Base-by-base conservation (phyloP, 2,797 vertebrate genomes). In the Sebastes trivittatus region DNA sequence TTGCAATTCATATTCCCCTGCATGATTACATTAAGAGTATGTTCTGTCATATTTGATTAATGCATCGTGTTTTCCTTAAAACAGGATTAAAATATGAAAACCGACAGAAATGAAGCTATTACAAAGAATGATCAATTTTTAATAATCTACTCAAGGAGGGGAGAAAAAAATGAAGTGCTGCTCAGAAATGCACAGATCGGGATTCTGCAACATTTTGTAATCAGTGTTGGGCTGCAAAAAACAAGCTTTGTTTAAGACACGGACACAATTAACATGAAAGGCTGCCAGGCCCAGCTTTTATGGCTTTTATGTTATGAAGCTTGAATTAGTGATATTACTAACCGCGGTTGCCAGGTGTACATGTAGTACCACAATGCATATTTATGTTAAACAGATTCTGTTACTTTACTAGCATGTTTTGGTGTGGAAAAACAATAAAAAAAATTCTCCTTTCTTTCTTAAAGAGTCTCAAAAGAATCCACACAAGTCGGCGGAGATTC, bases 41-140 rank as follows among this genome's bases (percentile, higher is more conserved):
- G 97, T 97, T 97, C 97, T 97, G 98, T 98, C 98, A 97, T 96
- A 96, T 95, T 95, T 97, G 97, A 99, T 98, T 97, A 98, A 98
- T 98, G 97, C 94, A 88, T 95, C 93, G 92, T 97, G 97, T 98
- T 98, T 98, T 98, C 94, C 86, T 95, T 97, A 97, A 98, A 98
- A 98, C 96, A 93, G 89, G 90, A 96, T 95, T 96, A 95, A 95
- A 95, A 96, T 97, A 97, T 98, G 96, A 95, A 96, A 97, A 97
- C 96, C 96, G 97, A 98, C 97, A 98, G 96, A 97, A 96, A 96
- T 92, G 94, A 96, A 96, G 96, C 96, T 95, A 96, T 97, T 96
- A 97, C 95, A 96, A 96, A 96, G 95, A 95, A 94, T 93, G 89
- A 96, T 97, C 92, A 95, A 97, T 97, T 96, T 98, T 98, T 97